A percentile compares a stretch with the other conserved stretches of the same genome.
phyloP scores from a whole-genome alignment of 2,888 invertebrate genomes.

The Spisula solida region DNA sequence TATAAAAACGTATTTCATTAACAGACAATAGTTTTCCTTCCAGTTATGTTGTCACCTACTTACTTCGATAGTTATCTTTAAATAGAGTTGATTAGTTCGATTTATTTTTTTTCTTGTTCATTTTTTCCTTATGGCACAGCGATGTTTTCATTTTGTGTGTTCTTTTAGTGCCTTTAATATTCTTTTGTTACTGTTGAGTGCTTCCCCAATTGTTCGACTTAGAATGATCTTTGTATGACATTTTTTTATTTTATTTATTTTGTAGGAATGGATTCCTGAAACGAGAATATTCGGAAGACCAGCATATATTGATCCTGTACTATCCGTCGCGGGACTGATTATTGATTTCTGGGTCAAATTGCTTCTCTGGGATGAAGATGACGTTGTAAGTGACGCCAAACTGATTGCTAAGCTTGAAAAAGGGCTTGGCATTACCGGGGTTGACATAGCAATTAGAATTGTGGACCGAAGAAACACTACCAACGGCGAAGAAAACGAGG shows the following conservation, averaged over 20 bases:
- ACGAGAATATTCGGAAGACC: background rate
- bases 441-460: background rate
- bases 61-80: too few relatives aligned
- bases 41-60: too few relatives aligned
- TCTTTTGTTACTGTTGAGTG: too few relatives aligned
- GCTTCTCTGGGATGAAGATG: background rate
- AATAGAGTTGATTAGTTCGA: too few relatives aligned
- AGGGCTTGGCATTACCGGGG: background rate
- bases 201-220: too few relatives aligned
- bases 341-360: slow-evolving; percentile 4
- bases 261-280: background rate
- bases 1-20: too few relatives aligned
- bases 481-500: background rate
- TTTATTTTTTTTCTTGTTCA: too few relatives aligned
- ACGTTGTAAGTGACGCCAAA: background rate
- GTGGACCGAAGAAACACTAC: background rate
- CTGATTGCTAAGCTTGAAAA: background rate
- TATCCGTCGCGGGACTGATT: background rate
- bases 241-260: background rate
- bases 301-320: background rate
- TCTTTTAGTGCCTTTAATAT: too few relatives aligned
- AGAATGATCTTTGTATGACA: too few relatives aligned
- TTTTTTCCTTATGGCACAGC: too few relatives aligned
- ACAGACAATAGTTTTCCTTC: too few relatives aligned
- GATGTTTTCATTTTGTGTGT: too few relatives aligned